Conservation (phyloP, 2,113 vertebrate species). For the Myotis lucifugus region DNA sequence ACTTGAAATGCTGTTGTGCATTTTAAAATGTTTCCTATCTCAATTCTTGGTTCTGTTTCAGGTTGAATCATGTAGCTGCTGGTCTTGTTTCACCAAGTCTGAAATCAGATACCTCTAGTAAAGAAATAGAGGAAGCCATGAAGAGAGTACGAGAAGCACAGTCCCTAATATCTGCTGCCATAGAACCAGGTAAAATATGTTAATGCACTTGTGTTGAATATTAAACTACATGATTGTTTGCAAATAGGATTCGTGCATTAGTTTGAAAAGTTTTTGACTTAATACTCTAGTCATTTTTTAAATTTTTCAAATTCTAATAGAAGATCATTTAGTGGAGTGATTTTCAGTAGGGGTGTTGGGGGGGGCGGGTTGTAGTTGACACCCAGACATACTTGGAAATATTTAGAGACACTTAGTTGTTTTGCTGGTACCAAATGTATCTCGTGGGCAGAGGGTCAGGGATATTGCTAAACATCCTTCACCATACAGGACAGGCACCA, state of each 20-base stretch:
- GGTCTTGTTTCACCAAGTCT: slow-evolving; percentile 93
- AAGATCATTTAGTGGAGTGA: not conserved
- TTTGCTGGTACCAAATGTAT: not conserved
- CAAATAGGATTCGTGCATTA: not conserved
- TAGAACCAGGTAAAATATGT: slow-evolving; percentile 92
- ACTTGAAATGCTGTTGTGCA: not conserved
- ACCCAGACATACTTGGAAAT: not conserved
- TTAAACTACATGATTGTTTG: not conserved
- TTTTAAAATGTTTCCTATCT: not conserved
- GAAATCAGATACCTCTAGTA: slow-evolving; percentile 95
- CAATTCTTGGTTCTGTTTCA: slow-evolving; percentile 75
- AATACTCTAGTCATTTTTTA: not conserved
- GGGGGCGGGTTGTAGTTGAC: not conserved
- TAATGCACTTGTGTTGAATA: not conserved
- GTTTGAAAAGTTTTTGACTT: not conserved
- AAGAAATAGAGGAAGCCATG: slow-evolving; percentile 99
- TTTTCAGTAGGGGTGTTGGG: not conserved
- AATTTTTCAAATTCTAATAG: not conserved
- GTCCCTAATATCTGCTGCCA: slow-evolving; percentile 97
- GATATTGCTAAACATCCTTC: not conserved
- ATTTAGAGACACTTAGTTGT: not conserved
- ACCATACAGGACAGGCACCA: too few relatives aligned
- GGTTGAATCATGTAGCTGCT: slow-evolving; percentile 95
- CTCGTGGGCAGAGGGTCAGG: not conserved
- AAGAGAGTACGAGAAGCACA: slow-evolving; percentile 98